phyloP scores from a whole-genome alignment of 2,113 vertebrate genomes.

The Tetraodon nigroviridis region DNA sequence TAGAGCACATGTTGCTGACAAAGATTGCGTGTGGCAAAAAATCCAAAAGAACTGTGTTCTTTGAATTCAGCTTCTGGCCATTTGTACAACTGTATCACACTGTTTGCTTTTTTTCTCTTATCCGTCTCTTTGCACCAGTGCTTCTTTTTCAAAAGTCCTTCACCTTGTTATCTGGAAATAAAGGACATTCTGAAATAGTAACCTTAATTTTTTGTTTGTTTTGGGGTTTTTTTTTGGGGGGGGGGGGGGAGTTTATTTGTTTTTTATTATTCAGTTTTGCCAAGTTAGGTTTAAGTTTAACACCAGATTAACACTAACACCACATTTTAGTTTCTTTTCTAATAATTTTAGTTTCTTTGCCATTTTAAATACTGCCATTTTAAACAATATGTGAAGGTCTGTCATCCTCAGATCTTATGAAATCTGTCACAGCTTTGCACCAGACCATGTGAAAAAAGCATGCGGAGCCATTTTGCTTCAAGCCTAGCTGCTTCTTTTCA shows the following conservation, averaged over 20 bases:
- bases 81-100: slow-evolving; percentile 9
- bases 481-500: slow-evolving; percentile 9
- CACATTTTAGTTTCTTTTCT: too few relatives aligned
- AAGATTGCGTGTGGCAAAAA: slow-evolving; percentile 14
- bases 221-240: too few relatives aligned
- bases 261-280: too few relatives aligned
- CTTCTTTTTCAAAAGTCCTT: background rate
- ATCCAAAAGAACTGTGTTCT: slow-evolving; percentile 7
- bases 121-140: background rate
- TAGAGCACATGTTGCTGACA: slow-evolving; percentile 46
- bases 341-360: too few relatives aligned
- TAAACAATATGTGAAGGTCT: background rate
- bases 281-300: too few relatives aligned
- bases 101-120: background rate
- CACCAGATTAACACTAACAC: too few relatives aligned
- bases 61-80: background rate
- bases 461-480: slow-evolving; percentile 4
- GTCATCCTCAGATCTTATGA: background rate
- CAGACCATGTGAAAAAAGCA: slow-evolving; percentile 6
- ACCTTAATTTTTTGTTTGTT: too few relatives aligned
- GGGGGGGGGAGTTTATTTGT: too few relatives aligned
- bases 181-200: too few relatives aligned
- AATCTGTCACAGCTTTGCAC: background rate
- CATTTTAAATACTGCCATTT: background rate
- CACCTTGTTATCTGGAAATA: background rate